Evolutionary conservation across 2,888 invertebrate species (phyloP), one percentile per base, ranked within the genome.

Genomic region (Caradrina kadenii): DNA sequence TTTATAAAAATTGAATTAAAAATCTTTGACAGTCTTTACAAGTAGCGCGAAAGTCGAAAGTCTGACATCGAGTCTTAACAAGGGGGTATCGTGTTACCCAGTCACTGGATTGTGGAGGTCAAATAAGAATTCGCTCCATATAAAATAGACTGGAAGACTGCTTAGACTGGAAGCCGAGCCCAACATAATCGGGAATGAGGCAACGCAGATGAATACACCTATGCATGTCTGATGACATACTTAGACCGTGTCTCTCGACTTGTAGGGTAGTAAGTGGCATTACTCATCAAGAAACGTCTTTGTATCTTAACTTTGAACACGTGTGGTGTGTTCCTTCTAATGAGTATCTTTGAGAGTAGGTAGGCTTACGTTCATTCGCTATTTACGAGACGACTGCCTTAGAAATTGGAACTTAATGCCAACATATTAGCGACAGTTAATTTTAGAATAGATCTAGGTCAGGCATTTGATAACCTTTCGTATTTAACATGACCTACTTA

Each of bases 261-360:
- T 31, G 31, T 48, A 64, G 58, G n/a, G 48, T 19, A 3, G 8
- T n/a, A 21, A 54, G 61, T 31, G 39, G 59, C 17, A 50, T 50
- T 45, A 52, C 42, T 8, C 42, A 11, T 7, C 22, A 26, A 39
- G 21, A 8, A 35, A 45, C 52, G 31, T 65, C 58, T 59, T 65
- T 59, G 31, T 56, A 48, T 62, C 39, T 54, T 11, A 15, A 48
- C n/a, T 61, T 21, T 56, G 19, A 22, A 49, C 49, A 22, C 13
- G 63, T 49, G 39, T 31, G 10, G 15, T 19, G 35, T 49, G 45
- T 35, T 15, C 35, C 5, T 13, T 39, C 13, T 49, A 76, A 63
- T 58, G 48, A 48, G 31, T 35, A 48, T 31, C 39, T 76, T 59
- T 63, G 50, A 48, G n/a, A 39, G 50, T 42, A 31, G 39, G 50